Evolutionary conservation across 2,113 vertebrate genomes (phyloP).

Genomic region (Globicephala melas): DNA sequence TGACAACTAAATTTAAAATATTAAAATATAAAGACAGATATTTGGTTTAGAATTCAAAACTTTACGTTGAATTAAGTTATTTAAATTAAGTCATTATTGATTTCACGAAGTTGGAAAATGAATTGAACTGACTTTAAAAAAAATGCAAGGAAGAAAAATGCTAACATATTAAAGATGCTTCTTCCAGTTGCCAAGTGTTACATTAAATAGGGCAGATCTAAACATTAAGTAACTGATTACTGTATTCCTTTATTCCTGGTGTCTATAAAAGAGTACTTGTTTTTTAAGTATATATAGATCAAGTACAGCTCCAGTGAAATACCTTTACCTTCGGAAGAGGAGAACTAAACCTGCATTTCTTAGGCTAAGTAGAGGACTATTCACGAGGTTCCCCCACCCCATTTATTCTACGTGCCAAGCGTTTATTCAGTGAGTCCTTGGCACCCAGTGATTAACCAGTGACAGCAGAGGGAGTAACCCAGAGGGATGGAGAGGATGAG

Average conservation of each 20-base stretch:
- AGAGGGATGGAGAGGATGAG: constrained; percentile 1
- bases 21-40: constrained; percentile 56
- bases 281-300: constrained; percentile 54
- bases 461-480: constrained; percentile 38
- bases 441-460: constrained; percentile 35
- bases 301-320: constrained; percentile 43
- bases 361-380: background rate
- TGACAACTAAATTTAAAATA: constrained; percentile 32
- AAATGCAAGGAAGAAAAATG: constrained; percentile 34
- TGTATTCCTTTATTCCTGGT: background rate
- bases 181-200: constrained; percentile 41
- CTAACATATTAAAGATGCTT: constrained; percentile 32
- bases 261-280: constrained; percentile 38
- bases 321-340: constrained; percentile 47
- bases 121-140: background rate
- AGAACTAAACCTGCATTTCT: background rate
- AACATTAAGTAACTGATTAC: constrained; percentile 27
- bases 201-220: constrained; percentile 26
- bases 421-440: constrained; percentile 15
- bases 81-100: constrained; percentile 40
- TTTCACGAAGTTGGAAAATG: constrained; percentile 33
- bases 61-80: constrained; percentile 30
- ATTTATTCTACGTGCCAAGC: background rate
- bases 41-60: constrained; percentile 7
- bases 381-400: background rate